A percentile compares a stretch with the other conserved stretches of the same genome.
Conservation (phyloP, 2,113 vertebrate species). For the Thalassoma bifasciatum region DNA sequence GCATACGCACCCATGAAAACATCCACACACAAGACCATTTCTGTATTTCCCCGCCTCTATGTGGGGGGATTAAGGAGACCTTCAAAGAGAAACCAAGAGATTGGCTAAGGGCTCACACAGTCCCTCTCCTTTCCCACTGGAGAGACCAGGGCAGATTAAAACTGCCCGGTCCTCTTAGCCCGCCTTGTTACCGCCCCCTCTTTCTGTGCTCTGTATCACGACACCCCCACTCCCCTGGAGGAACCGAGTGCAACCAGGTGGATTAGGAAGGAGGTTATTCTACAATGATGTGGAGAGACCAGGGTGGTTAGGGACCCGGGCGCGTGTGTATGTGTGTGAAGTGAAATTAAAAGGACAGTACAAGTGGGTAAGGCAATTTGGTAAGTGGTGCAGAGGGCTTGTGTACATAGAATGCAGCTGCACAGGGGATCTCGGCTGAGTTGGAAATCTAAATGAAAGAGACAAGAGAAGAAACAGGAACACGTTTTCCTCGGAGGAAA, state of each 20-base stretch:
- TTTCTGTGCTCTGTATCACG: conserved; percentile 52
- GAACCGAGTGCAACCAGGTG: conserved; percentile 64
- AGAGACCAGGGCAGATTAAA: conserved; percentile 78
- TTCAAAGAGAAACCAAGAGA: conserved; percentile 79
- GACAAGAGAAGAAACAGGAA: conserved; percentile 49
- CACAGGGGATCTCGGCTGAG: conserved; percentile 43
- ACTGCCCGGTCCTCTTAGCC: conserved; percentile 54
- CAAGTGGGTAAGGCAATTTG: conserved; percentile 54
- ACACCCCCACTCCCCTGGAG: conserved; percentile 31
- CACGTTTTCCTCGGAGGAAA: conserved; percentile 29
- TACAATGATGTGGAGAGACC: conserved; percentile 61
- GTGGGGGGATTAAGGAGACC: conserved; percentile 80
- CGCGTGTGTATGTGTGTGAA: conserved; percentile 34
- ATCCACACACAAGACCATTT: conserved; percentile 36
- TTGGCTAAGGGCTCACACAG: conserved; percentile 71
- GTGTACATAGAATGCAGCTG: conserved; percentile 54
- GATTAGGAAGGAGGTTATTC: conserved; percentile 73
- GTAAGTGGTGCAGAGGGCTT: conserved; percentile 46
- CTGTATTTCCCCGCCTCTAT: conserved; percentile 65
- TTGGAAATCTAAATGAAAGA: conserved; percentile 64
- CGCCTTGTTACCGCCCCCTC: conserved; percentile 49
- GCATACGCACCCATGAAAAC: conserved; percentile 29
- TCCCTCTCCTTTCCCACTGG: conserved; percentile 63
- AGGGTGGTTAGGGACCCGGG: conserved; percentile 44
- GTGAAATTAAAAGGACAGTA: conserved; percentile 64